phyloP scores from a whole-genome alignment of 92 coral and sea anemone species.

The Epizoanthus rinbou region DNA sequence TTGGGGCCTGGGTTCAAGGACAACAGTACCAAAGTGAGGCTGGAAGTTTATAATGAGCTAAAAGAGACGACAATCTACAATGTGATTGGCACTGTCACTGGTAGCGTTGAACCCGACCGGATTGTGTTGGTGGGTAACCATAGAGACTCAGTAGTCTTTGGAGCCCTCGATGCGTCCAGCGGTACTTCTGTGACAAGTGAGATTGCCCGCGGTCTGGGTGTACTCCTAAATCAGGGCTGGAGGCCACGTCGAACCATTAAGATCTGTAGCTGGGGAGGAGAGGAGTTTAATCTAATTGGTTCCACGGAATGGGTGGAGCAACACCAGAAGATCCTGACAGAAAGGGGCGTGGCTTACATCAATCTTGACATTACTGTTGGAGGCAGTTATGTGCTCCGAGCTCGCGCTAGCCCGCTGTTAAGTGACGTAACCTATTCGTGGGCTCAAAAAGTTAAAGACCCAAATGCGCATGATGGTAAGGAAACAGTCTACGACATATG shows the following conservation, averaged over 20 bases:
- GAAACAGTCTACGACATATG: conserved; percentile 71
- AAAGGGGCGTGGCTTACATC: conserved; percentile 81
- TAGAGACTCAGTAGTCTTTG: conserved; percentile 84
- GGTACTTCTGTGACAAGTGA: conserved; percentile 78
- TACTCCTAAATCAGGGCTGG: conserved; percentile 76
- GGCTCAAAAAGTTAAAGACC: conserved; percentile 63
- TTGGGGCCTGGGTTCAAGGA: conserved; percentile 79
- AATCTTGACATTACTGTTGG: conserved; percentile 82
- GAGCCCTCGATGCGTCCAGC: conserved; percentile 82
- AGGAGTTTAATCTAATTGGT: conserved; percentile 85
- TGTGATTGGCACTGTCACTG: conserved; percentile 83
- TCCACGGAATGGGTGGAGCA: conserved; percentile 89
- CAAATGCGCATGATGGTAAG: conserved; percentile 45
- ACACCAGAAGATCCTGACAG: conserved; percentile 61
- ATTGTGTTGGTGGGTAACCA: conserved; percentile 84
- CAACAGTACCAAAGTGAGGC: conserved; percentile 51
- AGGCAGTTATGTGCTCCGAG: conserved; percentile 71
- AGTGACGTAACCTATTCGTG: conserved; percentile 66
- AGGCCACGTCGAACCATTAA: conserved; percentile 86
- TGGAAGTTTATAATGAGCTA: conserved; percentile 62
- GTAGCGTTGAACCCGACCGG: conserved; percentile 87
- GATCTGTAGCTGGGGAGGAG: conserved; percentile 95
- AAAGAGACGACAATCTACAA: conserved; percentile 63
- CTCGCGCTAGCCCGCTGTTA: conserved; percentile 80
- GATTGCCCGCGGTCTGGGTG: conserved; percentile 79